Evolutionary conservation across 2,113 vertebrate species (phyloP).

Genomic region (Phrynocephalus versicolor): DNA sequence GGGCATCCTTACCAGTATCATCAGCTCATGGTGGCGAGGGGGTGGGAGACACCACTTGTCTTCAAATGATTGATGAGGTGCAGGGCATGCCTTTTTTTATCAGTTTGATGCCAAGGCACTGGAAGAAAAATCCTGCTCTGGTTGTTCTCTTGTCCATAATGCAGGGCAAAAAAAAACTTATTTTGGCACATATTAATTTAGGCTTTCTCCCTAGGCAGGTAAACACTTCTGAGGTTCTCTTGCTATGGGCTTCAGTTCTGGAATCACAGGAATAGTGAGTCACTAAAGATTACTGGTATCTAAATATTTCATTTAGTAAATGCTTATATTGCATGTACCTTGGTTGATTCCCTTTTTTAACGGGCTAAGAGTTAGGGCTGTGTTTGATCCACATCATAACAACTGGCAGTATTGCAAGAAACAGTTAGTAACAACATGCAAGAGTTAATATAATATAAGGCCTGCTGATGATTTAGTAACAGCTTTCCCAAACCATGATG

Average conservation of each 20-base stretch:
- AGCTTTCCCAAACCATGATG: background rate
- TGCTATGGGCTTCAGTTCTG: background rate
- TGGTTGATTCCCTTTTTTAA: background rate
- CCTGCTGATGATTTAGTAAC: background rate
- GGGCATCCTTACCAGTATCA: too few relatives aligned
- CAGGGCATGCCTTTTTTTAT: background rate
- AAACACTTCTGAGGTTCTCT: background rate
- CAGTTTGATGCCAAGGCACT: background rate
- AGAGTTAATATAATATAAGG: background rate
- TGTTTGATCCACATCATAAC: background rate
- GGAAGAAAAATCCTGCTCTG: background rate
- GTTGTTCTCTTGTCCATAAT: background rate
- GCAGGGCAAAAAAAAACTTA: background rate
- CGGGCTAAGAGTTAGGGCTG: too few relatives aligned
- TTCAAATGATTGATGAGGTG: background rate
- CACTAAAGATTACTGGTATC: background rate
- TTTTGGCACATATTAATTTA: background rate
- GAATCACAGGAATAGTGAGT: background rate
- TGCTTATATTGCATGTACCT: background rate
- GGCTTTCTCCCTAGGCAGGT: background rate
- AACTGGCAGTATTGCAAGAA: background rate
- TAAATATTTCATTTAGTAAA: background rate
- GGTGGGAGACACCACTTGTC: background rate
- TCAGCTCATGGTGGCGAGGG: background rate
- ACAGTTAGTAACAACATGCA: background rate